phyloP scores from a whole-genome alignment of 2,888 invertebrate genomes.

The Thera britannica region DNA sequence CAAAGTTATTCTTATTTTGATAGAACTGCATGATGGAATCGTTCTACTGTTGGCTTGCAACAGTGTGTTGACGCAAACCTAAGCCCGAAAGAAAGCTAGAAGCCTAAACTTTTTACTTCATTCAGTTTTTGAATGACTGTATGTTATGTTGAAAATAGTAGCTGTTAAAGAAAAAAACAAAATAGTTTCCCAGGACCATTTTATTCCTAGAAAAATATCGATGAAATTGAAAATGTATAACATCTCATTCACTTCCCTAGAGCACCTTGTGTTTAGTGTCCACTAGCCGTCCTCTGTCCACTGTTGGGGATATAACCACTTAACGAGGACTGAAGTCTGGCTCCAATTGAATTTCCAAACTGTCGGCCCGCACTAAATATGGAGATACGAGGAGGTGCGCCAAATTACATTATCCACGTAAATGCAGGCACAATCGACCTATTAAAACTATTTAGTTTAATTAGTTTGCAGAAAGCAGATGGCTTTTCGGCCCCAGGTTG shows the following conservation, averaged over 20 bases:
- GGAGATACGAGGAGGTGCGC: slow-evolving; percentile 46
- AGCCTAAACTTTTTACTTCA: too few relatives aligned
- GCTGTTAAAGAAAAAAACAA: too few relatives aligned
- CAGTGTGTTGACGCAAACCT: too few relatives aligned
- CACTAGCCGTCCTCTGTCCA: slow-evolving; percentile 66
- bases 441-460: slow-evolving; percentile 28
- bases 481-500: slow-evolving; percentile 11
- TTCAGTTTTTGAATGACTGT: too few relatives aligned
- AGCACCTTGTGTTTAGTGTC: slow-evolving; percentile 73
- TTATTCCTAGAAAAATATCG: not conserved
- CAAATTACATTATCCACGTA: slow-evolving; percentile 41
- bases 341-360: slow-evolving; percentile 75
- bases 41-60: too few relatives aligned
- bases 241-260: slow-evolving; percentile 23
- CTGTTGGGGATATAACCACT: slow-evolving; percentile 80
- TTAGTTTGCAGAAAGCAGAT: slow-evolving; percentile 11
- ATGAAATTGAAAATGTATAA: not conserved
- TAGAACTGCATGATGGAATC: too few relatives aligned
- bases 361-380: slow-evolving; percentile 61
- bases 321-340: slow-evolving; percentile 79
- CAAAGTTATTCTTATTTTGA: not conserved
- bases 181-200: too few relatives aligned
- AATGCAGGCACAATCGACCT: slow-evolving; percentile 31
- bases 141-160: too few relatives aligned
- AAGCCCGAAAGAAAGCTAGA: too few relatives aligned